Percentiles rank a stretch among this genome's conserved stretches.
Evolutionary conservation across 2,888 invertebrate genomes (phyloP).

Genomic region (Prenolepis imparis): DNA sequence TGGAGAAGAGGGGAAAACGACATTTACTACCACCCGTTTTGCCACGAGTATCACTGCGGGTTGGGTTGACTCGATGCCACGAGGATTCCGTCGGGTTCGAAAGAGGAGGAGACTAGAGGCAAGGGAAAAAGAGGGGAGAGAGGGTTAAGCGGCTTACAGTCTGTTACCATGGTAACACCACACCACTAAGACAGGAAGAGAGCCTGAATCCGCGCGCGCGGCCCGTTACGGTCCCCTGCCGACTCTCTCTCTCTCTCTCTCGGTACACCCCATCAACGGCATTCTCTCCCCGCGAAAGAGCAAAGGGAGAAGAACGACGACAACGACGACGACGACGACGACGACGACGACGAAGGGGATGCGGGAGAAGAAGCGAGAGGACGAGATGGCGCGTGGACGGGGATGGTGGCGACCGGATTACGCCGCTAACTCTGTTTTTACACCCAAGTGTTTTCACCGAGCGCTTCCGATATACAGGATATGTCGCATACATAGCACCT

Average conservation of each 20-base stretch:
- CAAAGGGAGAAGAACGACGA: constrained; percentile 52
- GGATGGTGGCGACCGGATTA: constrained; percentile 75
- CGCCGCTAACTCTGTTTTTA: constrained; percentile 82
- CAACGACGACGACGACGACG: constrained; percentile 13
- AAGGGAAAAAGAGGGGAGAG: constrained; percentile 67
- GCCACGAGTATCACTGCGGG: constrained; percentile 55
- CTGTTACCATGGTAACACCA: constrained; percentile 85
- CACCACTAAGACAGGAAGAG: constrained; percentile 82
- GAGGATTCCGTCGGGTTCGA: constrained; percentile 68
- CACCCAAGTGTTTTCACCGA: constrained; percentile 78
- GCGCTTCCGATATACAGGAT: constrained; percentile 65
- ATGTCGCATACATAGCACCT: constrained; percentile 45
- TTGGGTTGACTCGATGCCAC: constrained; percentile 76
- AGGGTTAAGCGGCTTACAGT: constrained; percentile 85
- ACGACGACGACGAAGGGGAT: background rate
- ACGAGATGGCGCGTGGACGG: constrained; percentile 33
- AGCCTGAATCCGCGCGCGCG: constrained; percentile 72
- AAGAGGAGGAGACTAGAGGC: constrained; percentile 34
- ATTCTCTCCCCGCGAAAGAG: constrained; percentile 61
- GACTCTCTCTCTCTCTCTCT: constrained; percentile 61
- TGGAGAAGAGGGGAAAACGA: constrained; percentile 58
- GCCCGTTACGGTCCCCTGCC: constrained; percentile 69
- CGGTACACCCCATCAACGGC: constrained; percentile 67
- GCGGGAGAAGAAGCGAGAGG: constrained; percentile 46
- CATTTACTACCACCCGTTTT: constrained; percentile 58